Percentiles rank a stretch among this genome's conserved stretches.
Evolutionary conservation across 2,113 vertebrate genomes (phyloP).

Genomic region (Daubentonia madagascariensis): DNA sequence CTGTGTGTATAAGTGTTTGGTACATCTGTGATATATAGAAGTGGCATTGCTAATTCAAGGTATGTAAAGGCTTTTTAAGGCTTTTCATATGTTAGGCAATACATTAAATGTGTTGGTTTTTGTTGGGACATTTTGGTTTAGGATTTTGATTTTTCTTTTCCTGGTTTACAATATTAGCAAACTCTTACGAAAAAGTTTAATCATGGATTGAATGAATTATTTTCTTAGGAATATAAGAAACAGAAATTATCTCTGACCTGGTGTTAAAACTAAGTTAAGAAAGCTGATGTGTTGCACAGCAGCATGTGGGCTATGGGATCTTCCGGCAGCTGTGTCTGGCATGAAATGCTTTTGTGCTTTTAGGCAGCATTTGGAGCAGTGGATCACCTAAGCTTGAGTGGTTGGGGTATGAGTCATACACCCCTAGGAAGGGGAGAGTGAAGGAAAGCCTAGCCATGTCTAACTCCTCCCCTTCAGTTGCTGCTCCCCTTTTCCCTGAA

Average conservation of each 20-base stretch:
- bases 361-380: neutral
- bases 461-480: neutral
- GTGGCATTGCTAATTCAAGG: neutral
- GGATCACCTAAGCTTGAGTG: fast-evolving
- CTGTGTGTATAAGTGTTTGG: neutral
- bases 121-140: neutral
- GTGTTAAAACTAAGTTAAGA: neutral
- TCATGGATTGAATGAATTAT: neutral
- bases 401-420: neutral
- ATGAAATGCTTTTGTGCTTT: neutral
- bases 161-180: neutral
- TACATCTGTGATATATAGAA: neutral
- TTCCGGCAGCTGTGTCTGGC: neutral
- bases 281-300: neutral
- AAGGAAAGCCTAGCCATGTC: neutral
- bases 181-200: neutral
- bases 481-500: neutral
- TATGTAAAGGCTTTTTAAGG: neutral
- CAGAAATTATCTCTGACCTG: neutral
- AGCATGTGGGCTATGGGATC: no score
- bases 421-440: neutral
- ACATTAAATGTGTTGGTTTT: neutral
- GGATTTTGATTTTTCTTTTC: neutral
- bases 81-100: neutral
- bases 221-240: neutral